Evolutionary conservation across 2,113 vertebrate species (phyloP), one percentile per base, ranked within the genome.

Genomic region (Chloroceryle aenea): DNA sequence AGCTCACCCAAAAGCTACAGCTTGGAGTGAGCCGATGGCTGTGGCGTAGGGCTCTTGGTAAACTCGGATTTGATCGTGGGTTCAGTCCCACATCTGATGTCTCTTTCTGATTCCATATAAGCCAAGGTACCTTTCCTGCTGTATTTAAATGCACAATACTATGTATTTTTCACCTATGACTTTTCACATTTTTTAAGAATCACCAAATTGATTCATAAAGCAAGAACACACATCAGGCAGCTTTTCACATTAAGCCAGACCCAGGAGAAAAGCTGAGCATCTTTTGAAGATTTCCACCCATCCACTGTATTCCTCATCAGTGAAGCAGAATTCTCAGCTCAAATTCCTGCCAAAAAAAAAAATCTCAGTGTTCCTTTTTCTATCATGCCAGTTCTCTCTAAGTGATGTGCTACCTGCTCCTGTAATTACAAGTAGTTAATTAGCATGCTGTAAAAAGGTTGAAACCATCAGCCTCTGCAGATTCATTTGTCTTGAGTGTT

Each of bases 381-480:
- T 14, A 50, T 50, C 61, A 63, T 61, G 21, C 42, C 22, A 43
- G 25, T 55, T 42, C 89, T 67, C 50, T 62, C 26, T 16, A 4
- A 47, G 78, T 19, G 42, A 69, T 27, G 21, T 19, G 30, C 45
- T 72, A 47, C 58, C 85, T 43, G 38, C 74, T 75, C 19, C 79
- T 48, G 30, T 71, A 88, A 92, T 95, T 77, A 74, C 68, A 21
- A 86, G 63, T 8, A 13, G 40, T 66, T 84, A 63, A 82, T 94
- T 66, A 85, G 47, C 63, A 22, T 21, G 61, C 84, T 79, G 45
- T 50, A n/a, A 87, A 79, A 81, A 61, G 85, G 58, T 52, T 66
- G 81, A 53, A 80, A 42, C 69, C 14, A 0, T 53, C 27, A n/a
- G 13, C 30, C 79, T 89, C 82, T 43, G 50, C 47, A 43, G 58